These are phyloP conservation scores for Dasysyrphus tricinctus DNA, from an alignment of 2,888 invertebrate genomes.

Conservation along the genomic window DNA sequence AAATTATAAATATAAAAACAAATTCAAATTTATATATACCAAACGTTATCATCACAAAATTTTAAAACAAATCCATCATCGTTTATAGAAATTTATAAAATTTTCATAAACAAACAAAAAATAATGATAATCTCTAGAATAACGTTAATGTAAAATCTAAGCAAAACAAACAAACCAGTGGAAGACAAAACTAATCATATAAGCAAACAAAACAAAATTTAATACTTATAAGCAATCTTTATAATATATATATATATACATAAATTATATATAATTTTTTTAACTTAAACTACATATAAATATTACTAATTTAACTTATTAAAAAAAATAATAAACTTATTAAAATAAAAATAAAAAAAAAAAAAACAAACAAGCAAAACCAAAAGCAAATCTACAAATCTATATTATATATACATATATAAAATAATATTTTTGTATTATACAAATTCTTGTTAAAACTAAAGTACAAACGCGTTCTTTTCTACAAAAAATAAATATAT, in stretches of 20 bases:
- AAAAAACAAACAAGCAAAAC: slow-evolving; percentile 68
- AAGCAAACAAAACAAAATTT: slow-evolving; percentile 68
- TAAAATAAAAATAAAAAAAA: no score
- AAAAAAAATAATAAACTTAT: slow-evolving; percentile 49
- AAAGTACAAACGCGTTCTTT: slow-evolving; percentile 74
- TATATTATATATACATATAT: slow-evolving; percentile 77
- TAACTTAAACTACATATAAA: slow-evolving; percentile 49
- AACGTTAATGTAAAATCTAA: slow-evolving; percentile 78
- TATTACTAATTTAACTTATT: slow-evolving; percentile 72
- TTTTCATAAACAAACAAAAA: slow-evolving; percentile 70
- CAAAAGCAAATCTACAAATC: slow-evolving; percentile 77
- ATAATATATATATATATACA: slow-evolving; percentile 66
- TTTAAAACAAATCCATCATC: slow-evolving; percentile 41
- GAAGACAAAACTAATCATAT: slow-evolving; percentile 79
- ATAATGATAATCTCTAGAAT: slow-evolving; percentile 78
- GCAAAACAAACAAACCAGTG: slow-evolving; percentile 82
- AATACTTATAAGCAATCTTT: slow-evolving; percentile 74
- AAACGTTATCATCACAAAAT: slow-evolving; percentile 62
- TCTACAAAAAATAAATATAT: slow-evolving; percentile 57
- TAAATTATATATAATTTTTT: slow-evolving; percentile 74
- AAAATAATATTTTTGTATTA: slow-evolving; percentile 76
- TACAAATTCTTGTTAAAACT: slow-evolving; percentile 75
- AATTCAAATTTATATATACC: slow-evolving; percentile 65
- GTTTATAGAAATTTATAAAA: slow-evolving; percentile 77
- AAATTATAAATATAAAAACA: slow-evolving; percentile 8